Base-by-base conservation (phyloP, 2,797 vertebrate genomes). In the Eremophila alpestris region DNA sequence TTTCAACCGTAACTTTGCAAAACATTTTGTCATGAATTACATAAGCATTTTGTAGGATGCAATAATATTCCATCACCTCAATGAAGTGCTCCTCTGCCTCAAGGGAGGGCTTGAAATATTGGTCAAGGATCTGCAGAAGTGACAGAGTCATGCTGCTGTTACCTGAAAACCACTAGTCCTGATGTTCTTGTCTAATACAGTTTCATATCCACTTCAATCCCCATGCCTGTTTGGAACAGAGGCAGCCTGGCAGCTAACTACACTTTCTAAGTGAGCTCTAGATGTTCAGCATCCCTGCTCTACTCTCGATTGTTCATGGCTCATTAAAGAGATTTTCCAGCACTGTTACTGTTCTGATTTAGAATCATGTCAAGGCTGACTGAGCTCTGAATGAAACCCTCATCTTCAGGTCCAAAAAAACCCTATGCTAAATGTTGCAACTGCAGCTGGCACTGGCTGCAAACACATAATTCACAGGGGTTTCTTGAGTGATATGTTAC, bases 311-410 rank as follows among this genome's bases (percentile, higher is more conserved):
- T 58, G 27, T 91, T 96, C 89, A 94, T 10, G 86, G 91, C 75
- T 96, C 90, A 91, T 85, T 95, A 89, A 85, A 87, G 75, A 95
- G 84, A 94, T 93, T 94, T 92, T 88, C 91, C 78, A 95, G 83
- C 48, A 71, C 62, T 2, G 48, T 58, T 92, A 76, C 77, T 86
- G 78, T 60, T 74, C 87, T 93, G 94, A 97, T 87, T 89, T 83
- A 90, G 85, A 90, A 94, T 73, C 56, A 73, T 19, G 59, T 81
- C 91, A 91, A 87, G 93, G 75, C 41, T 84, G 83, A 96, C 60
- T 91, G 59, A 88, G 55, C 56, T 87, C 65, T 93, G 89, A 94
- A 94, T 46, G 90, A 88, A 95, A 90, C 48, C 63, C 82, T 92
- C 86, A 82, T 54, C 41, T 59, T 90, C 63, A 40, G 19, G 67